Base-by-base conservation (phyloP, 2,113 vertebrate genomes). In the Balaenoptera acutorostrata region DNA sequence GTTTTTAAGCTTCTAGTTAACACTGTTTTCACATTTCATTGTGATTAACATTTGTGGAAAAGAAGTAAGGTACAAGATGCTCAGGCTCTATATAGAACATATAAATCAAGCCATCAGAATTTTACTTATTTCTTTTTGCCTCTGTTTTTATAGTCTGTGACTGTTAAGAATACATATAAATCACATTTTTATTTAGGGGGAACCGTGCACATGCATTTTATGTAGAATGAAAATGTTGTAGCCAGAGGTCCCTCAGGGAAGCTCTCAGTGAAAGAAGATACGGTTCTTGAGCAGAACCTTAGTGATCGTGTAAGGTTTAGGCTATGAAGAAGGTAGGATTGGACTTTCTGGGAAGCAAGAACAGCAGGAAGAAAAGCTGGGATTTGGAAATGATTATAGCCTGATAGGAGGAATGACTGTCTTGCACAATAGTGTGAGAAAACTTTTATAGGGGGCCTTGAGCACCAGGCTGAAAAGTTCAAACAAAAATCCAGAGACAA, bases 31-130 rank as follows among this genome's bases (percentile, higher is more conserved):
- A 33, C 6, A 33, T 59, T 20, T 64, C 25, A 46, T 46, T 87
- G 13, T 82, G 27, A 86, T 39, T 44, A 23, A 6, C 2, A 41
- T 72, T 66, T 95, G 81, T 96, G 96, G 95, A 86, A 94, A 97
- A 59, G 95, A 36, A 12, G 49, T 61, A 61, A 82, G 86, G 77
- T 27, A 31, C 10, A 57, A 69, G 88, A 75, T 55, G 17, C 12
- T 89, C 33, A 77, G 87, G 6, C 63, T 14, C 8, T 49, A 23
- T 83, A 66, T 94, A 95, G 82, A 33, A 78, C 88, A 13, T 29
- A 78, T 18, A 66, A 93, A 10, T 7, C 13, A 59, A 9, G 5
- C 84, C 20, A 81, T 64, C 0, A 69, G 23, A 8, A 21, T 64
- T 92, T 72, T 44, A 3, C 8, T 80, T 0, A 8, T n/a, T 49